phyloP scores from a whole-genome alignment of 2,113 vertebrate species.

The Psittacara wagleri region DNA sequence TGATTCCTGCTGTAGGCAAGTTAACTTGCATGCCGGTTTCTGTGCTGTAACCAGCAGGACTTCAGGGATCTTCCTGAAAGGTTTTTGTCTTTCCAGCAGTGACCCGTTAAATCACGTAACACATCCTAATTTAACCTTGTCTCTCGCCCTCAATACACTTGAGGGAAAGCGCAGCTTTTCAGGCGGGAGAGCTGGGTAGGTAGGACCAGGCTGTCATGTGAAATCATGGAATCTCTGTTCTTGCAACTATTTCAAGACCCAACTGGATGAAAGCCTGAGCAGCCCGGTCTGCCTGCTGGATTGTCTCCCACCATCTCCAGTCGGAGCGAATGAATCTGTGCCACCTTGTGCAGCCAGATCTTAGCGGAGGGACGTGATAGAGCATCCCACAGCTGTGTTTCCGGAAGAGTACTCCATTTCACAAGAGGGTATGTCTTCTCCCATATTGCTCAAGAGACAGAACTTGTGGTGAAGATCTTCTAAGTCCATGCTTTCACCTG shows the following conservation, averaged over 20 bases:
- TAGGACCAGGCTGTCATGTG: background rate
- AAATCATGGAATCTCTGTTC: background rate
- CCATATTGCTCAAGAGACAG: background rate
- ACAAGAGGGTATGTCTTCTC: accelerated
- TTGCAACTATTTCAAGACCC: background rate
- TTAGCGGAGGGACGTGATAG: accelerated
- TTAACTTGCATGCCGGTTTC: background rate
- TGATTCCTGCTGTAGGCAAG: background rate
- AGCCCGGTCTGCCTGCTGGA: background rate
- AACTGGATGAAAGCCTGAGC: background rate
- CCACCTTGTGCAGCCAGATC: background rate
- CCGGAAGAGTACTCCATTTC: background rate
- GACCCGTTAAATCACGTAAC: background rate
- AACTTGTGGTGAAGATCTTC: background rate
- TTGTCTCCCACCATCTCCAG: background rate
- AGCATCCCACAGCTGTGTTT: accelerated
- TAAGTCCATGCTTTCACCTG: background rate
- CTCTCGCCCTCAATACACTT: background rate
- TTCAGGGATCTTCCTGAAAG: background rate
- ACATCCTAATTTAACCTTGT: background rate
- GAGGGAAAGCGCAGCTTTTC: background rate
- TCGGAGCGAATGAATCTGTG: background rate
- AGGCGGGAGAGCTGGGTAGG: background rate
- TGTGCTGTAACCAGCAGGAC: background rate
- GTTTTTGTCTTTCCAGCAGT: background rate